Conservation (phyloP, 2,113 vertebrate species). For the Grallaria varia region DNA sequence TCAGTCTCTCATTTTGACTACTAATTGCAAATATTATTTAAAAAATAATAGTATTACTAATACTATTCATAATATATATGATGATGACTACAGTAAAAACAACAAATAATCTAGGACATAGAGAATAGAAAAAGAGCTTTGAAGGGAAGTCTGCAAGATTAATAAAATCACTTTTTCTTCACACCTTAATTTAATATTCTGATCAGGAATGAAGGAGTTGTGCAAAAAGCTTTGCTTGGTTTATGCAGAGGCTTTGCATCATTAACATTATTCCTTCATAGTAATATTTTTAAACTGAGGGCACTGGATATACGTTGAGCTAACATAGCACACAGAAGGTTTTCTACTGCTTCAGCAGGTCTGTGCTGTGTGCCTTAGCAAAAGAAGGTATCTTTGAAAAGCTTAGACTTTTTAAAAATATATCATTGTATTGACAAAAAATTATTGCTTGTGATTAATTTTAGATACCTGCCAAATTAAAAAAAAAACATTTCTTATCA, state of each 20-base stretch:
- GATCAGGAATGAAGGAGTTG: conserved; percentile 11
- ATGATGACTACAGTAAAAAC: neutral
- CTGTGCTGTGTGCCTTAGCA: neutral
- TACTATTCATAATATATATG: neutral
- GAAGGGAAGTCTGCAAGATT: neutral
- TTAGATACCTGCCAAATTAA: neutral
- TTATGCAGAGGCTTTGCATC: conserved; percentile 1
- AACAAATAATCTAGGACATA: neutral
- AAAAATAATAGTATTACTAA: neutral
- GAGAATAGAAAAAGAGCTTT: neutral
- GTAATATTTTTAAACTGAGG: neutral
- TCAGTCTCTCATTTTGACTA: neutral
- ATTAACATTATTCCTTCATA: neutral
- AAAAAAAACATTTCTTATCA: no score
- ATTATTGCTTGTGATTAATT: neutral
- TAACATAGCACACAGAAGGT: neutral
- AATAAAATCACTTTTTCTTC: neutral
- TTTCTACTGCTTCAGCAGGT: neutral
- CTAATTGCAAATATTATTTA: neutral
- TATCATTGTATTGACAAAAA: neutral
- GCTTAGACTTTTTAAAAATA: neutral
- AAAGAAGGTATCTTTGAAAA: neutral
- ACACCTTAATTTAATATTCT: conserved; percentile 36
- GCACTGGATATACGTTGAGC: neutral
- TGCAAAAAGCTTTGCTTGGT: conserved; percentile 7